Evolutionary conservation across 2,113 vertebrate genomes (phyloP).

Genomic region (Vanacampus margaritifer): DNA sequence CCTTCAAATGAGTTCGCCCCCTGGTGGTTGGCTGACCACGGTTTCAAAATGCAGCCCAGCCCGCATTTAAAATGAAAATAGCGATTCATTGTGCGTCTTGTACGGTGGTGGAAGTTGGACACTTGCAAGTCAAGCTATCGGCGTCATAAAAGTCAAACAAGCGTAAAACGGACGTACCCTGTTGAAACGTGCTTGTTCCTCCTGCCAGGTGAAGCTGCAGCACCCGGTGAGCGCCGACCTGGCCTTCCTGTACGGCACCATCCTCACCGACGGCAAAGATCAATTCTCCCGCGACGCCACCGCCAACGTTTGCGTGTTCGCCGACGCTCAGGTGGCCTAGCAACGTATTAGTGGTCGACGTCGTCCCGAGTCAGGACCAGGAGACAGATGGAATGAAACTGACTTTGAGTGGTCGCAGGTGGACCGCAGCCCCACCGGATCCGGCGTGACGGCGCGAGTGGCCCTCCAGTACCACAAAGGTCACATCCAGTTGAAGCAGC

Average conservation of each 20-base stretch:
- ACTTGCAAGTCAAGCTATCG: no score
- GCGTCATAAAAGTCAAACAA: background rate
- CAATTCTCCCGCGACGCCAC: constrained; percentile 79
- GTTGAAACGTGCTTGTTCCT: background rate
- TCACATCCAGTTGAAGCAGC: constrained; percentile 80
- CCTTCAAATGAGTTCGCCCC: no score
- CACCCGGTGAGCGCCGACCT: constrained; percentile 87
- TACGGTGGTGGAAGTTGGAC: no score
- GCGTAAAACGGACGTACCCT: background rate
- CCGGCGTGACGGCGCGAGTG: constrained; percentile 90
- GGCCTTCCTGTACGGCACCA: constrained; percentile 92
- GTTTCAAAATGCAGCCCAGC: no score
- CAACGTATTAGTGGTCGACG: no score
- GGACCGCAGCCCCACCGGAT: constrained; percentile 90
- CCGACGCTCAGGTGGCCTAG: constrained; percentile 84
- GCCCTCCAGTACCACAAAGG: constrained; percentile 91
- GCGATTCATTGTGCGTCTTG: no score
- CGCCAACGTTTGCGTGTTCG: constrained; percentile 92
- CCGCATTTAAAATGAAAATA: no score
- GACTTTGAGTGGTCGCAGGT: constrained; percentile 68
- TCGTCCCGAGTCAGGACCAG: no score
- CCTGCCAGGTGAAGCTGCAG: constrained; percentile 79
- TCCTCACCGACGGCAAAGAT: constrained; percentile 91
- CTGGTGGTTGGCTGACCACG: no score
- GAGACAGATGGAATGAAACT: background rate